Evolutionary conservation across 2,797 vertebrate species (phyloP).

Genomic region (Urocyon cinereoargenteus): DNA sequence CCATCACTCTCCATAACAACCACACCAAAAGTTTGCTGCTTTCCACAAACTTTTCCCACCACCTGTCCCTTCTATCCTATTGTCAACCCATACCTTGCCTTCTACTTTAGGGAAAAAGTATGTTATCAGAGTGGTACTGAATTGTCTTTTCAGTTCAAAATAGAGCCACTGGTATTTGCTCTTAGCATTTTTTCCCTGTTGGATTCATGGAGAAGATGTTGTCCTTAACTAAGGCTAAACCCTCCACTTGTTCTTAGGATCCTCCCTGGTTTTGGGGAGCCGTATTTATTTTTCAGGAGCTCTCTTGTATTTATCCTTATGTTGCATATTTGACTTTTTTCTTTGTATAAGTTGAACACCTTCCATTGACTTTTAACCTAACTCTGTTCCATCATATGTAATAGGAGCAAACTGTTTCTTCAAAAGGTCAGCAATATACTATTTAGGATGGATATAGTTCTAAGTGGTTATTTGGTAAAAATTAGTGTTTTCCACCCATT

Average conservation of each 20-base stretch:
- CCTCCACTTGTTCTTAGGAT: conserved; percentile 1
- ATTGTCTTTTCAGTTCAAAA: not conserved
- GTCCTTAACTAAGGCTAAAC: not conserved
- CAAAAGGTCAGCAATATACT: not conserved
- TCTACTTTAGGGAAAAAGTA: conserved; percentile 1
- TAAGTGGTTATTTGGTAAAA: not conserved
- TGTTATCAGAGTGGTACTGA: not conserved
- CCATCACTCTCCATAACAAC: not conserved
- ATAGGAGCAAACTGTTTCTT: not conserved
- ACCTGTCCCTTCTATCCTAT: not conserved
- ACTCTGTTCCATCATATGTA: not conserved
- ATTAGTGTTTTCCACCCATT: not conserved
- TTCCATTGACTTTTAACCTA: conserved; percentile 1
- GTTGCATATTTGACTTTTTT: not conserved
- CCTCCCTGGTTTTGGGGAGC: not conserved
- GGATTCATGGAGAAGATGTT: not conserved
- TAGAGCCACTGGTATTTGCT: not conserved
- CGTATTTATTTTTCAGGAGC: not conserved
- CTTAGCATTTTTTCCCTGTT: not conserved
- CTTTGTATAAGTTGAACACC: not conserved
- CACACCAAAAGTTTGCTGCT: not conserved
- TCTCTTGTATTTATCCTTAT: not conserved
- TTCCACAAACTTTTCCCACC: not conserved
- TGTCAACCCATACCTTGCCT: not conserved
- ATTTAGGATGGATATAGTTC: not conserved